Conservation (phyloP, 2,888 invertebrate species). For the Magallana nippona region DNA sequence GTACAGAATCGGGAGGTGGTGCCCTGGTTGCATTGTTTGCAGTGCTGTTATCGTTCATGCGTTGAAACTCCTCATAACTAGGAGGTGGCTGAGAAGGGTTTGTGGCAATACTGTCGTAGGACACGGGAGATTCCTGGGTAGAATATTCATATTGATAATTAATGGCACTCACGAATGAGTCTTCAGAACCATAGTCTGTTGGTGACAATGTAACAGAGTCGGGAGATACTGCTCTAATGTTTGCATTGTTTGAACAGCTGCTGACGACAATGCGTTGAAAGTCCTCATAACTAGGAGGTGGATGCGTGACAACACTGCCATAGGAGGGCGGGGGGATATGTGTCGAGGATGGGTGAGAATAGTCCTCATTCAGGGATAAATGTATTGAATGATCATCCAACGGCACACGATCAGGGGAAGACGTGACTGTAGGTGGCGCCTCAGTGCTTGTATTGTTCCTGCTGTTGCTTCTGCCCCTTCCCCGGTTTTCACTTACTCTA, state of each 20-base stretch:
- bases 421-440: not conserved
- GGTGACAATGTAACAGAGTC: not conserved
- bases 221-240: not conserved
- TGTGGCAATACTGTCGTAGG: not conserved
- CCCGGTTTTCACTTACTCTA: too few relatives aligned
- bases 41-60: not conserved
- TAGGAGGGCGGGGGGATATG: not conserved
- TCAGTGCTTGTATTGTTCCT: not conserved
- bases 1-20: too few relatives aligned
- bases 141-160: not conserved
- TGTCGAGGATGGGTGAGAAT: too few relatives aligned
- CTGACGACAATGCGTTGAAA: too few relatives aligned
- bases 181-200: too few relatives aligned
- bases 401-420: not conserved
- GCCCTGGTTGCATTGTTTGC: not conserved
- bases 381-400: too few relatives aligned
- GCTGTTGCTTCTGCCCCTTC: not conserved
- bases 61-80: not conserved
- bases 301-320: not conserved
- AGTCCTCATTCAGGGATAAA: not conserved
- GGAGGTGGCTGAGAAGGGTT: conserved; percentile 2
- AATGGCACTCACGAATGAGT: not conserved
- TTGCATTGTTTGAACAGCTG: not conserved
- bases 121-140: not conserved
- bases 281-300: not conserved